phyloP scores from a whole-genome alignment of 2,888 invertebrate genomes.

The Lepetodrilus schrolli region DNA sequence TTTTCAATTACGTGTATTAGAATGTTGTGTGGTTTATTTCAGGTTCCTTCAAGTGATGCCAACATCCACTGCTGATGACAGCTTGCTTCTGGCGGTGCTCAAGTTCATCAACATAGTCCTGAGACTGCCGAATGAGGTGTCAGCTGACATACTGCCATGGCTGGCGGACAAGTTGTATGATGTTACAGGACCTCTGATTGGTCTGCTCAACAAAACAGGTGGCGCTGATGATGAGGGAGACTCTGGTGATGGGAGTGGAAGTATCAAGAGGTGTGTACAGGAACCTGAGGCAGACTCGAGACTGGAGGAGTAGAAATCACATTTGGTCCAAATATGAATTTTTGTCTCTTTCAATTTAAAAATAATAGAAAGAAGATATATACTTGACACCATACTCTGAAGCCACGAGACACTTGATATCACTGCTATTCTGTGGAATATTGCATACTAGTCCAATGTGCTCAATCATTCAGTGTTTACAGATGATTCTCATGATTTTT shows the following conservation, averaged over 20 bases:
- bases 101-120: conserved; percentile 60
- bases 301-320: background rate
- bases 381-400: too few relatives aligned
- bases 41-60: conserved; percentile 72
- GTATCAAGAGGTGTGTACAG: conserved; percentile 64
- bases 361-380: too few relatives aligned
- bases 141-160: conserved; percentile 62
- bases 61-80: conserved; percentile 68
- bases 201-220: conserved; percentile 60
- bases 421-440: too few relatives aligned
- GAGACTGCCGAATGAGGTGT: conserved; percentile 49
- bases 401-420: too few relatives aligned
- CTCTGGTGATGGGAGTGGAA: conserved; percentile 52
- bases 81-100: conserved; percentile 66
- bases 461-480: too few relatives aligned
- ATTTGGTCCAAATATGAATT: too few relatives aligned
- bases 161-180: conserved; percentile 66
- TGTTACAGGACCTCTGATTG: conserved; percentile 68
- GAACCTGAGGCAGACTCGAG: too few relatives aligned
- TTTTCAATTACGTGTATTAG: too few relatives aligned
- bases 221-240: conserved; percentile 48
- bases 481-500: too few relatives aligned
- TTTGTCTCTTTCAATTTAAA: too few relatives aligned
- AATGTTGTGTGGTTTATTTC: too few relatives aligned
- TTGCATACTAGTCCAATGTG: too few relatives aligned